Conservation (phyloP, 2,113 vertebrate species). For the Apodemus sylvaticus region DNA sequence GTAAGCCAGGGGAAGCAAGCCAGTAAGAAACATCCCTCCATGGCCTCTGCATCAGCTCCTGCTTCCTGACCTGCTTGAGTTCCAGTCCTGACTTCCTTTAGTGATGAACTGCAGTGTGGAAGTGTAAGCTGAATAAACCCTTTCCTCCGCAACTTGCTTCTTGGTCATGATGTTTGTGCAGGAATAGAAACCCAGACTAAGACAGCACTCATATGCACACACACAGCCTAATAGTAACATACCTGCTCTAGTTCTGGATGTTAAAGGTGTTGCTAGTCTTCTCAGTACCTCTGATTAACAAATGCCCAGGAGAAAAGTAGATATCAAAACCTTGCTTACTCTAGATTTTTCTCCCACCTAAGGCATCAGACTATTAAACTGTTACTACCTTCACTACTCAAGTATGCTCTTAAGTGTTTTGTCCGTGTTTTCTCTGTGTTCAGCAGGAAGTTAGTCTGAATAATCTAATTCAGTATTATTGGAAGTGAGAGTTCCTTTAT, state of each 20-base stretch:
- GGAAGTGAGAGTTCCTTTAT: not conserved
- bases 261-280: not conserved
- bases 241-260: not conserved
- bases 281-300: not conserved
- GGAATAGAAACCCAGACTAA: too few relatives aligned
- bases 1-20: too few relatives aligned
- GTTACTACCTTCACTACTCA: not conserved
- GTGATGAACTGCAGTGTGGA: too few relatives aligned
- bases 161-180: too few relatives aligned
- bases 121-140: too few relatives aligned
- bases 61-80: too few relatives aligned
- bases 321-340: not conserved
- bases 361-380: not conserved
- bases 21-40: too few relatives aligned
- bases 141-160: too few relatives aligned
- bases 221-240: not conserved
- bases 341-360: not conserved
- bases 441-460: not conserved
- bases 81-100: too few relatives aligned
- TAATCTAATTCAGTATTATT: not conserved
- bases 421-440: not conserved
- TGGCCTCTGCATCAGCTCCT: too few relatives aligned
- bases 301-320: not conserved
- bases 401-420: conserved; percentile 41
- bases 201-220: too few relatives aligned